Percentiles rank a stretch among this genome's conserved stretches.
Conservation (phyloP, 2,797 vertebrate species). For the Smutsia temminckii region DNA sequence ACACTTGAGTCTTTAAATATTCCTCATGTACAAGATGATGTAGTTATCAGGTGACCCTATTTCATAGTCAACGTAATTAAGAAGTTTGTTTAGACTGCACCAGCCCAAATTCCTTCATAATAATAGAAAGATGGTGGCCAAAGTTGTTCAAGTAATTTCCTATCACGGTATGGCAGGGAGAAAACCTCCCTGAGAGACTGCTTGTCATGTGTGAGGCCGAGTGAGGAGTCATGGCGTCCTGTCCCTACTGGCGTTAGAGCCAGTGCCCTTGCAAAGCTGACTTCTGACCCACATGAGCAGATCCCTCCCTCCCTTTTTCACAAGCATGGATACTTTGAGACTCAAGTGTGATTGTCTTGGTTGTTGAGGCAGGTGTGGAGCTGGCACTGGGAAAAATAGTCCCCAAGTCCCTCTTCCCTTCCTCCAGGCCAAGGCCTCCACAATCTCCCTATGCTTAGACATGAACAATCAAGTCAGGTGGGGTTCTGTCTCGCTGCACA, state of each 20-base stretch:
- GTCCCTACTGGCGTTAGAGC: neutral
- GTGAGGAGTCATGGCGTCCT: neutral
- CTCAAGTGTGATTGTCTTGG: neutral
- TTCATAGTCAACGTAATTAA: constrained; percentile 13
- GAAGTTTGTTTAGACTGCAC: neutral
- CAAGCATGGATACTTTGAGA: neutral
- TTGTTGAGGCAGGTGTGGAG: neutral
- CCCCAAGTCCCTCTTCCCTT: neutral
- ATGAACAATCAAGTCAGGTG: neutral
- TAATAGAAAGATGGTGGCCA: neutral
- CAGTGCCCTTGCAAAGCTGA: neutral
- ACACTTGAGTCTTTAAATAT: constrained; percentile 54
- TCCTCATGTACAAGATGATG: constrained; percentile 41
- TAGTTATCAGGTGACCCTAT: constrained; percentile 37
- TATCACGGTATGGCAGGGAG: neutral
- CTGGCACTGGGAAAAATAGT: neutral
- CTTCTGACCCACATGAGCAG: neutral
- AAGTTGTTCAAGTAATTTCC: neutral
- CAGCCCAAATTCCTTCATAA: neutral
- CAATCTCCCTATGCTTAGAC: neutral
- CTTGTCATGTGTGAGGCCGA: neutral
- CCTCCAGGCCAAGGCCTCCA: neutral
- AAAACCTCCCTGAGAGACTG: neutral
- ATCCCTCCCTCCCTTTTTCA: neutral
- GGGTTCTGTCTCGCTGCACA: neutral